phyloP scores from a whole-genome alignment of 2,888 invertebrate genomes.

The Serrognathus titanus region DNA sequence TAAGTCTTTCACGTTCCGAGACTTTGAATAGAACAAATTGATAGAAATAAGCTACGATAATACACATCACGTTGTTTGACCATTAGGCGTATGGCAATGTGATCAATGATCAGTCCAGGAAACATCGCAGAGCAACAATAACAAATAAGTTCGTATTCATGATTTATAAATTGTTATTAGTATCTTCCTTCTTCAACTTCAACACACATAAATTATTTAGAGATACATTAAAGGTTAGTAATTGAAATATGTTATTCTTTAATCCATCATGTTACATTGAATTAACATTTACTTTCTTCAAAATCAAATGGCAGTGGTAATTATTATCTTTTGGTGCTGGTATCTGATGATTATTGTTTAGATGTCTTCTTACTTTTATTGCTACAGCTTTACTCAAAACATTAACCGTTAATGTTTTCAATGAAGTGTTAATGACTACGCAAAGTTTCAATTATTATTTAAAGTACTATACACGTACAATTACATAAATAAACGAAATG shows the following conservation, averaged over 20 bases:
- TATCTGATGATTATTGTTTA: no score
- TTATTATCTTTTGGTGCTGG: background rate
- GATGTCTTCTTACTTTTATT: no score
- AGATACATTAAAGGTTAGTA: no score
- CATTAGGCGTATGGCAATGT: background rate
- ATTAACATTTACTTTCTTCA: constrained; percentile 16
- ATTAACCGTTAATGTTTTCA: no score
- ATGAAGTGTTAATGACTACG: no score
- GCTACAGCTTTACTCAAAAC: no score
- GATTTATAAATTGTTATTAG: background rate
- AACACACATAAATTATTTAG: no score
- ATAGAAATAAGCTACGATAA: background rate
- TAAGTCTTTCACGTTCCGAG: background rate
- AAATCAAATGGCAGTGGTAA: background rate
- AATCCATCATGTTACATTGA: constrained; percentile 7
- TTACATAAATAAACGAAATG: no score
- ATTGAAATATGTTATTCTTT: background rate
- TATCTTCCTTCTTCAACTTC: background rate
- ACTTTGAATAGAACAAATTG: background rate
- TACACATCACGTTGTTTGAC: background rate
- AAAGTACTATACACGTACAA: no score
- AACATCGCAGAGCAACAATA: background rate
- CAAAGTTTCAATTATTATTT: no score
- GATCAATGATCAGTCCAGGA: background rate
- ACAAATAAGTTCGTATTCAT: background rate